A percentile compares a stretch with the other conserved stretches of the same genome.
These are phyloP conservation scores for Agonopterix alstromeriana DNA, from an alignment of 2,888 invertebrate genomes.

Conservation along the genomic window DNA sequence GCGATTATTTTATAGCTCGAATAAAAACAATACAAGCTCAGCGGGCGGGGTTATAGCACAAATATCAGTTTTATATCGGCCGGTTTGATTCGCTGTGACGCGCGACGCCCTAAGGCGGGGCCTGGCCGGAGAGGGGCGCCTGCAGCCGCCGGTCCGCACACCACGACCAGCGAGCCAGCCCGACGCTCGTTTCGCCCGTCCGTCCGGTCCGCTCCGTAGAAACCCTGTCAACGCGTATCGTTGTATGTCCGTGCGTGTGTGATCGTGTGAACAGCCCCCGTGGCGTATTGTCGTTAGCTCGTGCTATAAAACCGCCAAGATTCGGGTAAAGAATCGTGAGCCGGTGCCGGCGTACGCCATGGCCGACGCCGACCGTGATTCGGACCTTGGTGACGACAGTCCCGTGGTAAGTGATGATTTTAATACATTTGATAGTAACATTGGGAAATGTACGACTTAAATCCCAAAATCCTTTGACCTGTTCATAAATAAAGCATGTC, in stretches of 20 bases:
- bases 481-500: too few species aligned
- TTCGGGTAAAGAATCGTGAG: conserved; percentile 92
- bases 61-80: conserved; percentile 73
- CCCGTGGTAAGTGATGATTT: conserved; percentile 79
- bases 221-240: conserved; percentile 15
- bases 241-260: conserved; percentile 51
- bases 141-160: conserved; percentile 32
- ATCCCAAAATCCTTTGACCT: too few species aligned
- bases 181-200: conserved; percentile 34
- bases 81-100: conserved; percentile 67
- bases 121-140: conserved; percentile 45
- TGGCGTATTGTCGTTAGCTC: conserved; percentile 43
- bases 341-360: conserved; percentile 91
- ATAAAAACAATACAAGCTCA: conserved; percentile 68
- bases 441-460: too few species aligned
- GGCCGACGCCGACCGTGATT: conserved; percentile 82
- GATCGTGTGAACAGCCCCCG: conserved; percentile 43
- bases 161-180: conserved; percentile 50
- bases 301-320: conserved; percentile 79
- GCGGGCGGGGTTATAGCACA: conserved; percentile 64
- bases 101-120: conserved; percentile 68
- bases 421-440: too few species aligned
- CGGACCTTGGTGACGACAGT: conserved; percentile 85
- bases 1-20: conserved; percentile 67
- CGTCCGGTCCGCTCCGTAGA: conserved; percentile 10